These are phyloP conservation scores for Morelia viridis DNA, from an alignment of 2,797 vertebrate genomes.

Conservation along the genomic window DNA sequence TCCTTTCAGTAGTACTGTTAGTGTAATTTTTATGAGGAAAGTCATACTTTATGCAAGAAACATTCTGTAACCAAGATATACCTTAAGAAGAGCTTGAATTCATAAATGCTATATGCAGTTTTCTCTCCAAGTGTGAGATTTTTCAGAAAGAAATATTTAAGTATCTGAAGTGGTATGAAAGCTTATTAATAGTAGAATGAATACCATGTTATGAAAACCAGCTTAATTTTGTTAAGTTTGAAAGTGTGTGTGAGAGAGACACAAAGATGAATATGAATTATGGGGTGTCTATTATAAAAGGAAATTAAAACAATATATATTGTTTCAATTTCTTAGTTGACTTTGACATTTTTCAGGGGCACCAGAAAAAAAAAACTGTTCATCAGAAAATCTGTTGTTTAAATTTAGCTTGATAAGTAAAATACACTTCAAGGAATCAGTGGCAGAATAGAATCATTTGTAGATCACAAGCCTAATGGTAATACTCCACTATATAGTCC, in stretches of 20 bases:
- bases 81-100: neutral
- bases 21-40: neutral
- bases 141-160: neutral
- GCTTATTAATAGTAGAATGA: neutral
- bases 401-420: neutral
- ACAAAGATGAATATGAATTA: neutral
- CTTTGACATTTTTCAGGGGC: neutral
- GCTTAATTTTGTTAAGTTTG: neutral
- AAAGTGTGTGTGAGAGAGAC: neutral
- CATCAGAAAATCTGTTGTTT: neutral
- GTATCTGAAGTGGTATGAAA: neutral
- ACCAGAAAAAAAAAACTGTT: neutral
- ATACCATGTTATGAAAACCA: neutral
- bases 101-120: neutral
- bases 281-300: neutral
- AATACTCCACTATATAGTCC: neutral
- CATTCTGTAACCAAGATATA: neutral
- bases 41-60: neutral
- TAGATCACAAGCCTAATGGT: neutral
- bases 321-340: neutral
- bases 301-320: neutral
- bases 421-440: neutral
- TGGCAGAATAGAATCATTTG: neutral
- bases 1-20: neutral
- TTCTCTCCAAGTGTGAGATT: neutral